phyloP scores from a whole-genome alignment of 2,888 invertebrate genomes.

The Sabatieria punctata region DNA sequence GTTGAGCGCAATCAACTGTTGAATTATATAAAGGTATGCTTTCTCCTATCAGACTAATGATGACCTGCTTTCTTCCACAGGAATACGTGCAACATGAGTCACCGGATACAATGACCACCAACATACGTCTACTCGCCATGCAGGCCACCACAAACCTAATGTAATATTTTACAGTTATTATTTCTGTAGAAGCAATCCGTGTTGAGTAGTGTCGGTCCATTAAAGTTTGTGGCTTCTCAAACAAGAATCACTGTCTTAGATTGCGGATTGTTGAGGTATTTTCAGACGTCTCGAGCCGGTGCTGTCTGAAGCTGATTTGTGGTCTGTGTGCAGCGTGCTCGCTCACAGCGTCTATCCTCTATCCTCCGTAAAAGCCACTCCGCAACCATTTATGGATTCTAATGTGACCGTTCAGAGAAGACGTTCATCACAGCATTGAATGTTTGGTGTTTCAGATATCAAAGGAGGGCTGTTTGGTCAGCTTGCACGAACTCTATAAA shows the following conservation, averaged over 20 bases:
- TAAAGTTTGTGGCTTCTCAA: too few species aligned
- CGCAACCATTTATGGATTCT: background rate
- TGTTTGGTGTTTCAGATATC: too few species aligned
- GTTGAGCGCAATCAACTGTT: constrained; percentile 33
- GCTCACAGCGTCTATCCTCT: background rate
- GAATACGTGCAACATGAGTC: constrained; percentile 3
- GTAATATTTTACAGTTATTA: too few species aligned
- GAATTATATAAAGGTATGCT: constrained; percentile 34
- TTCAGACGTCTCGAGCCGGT: too few species aligned
- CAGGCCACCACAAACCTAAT: background rate
- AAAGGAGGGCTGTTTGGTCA: too few species aligned
- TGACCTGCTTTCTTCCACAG: background rate
- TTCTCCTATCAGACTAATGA: background rate
- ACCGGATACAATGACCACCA: background rate
- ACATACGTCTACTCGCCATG: background rate
- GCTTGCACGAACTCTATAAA: constrained; percentile 2
- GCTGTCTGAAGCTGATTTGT: background rate
- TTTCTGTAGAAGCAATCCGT: too few species aligned
- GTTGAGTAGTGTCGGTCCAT: too few species aligned
- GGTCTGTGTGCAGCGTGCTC: background rate
- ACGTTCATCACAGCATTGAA: too few species aligned
- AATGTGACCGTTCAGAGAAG: too few species aligned
- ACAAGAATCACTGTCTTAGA: too few species aligned
- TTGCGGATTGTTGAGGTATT: too few species aligned
- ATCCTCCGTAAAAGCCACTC: background rate